phyloP scores from a whole-genome alignment of 2,113 vertebrate species.

The Eupsittula cactorum region DNA sequence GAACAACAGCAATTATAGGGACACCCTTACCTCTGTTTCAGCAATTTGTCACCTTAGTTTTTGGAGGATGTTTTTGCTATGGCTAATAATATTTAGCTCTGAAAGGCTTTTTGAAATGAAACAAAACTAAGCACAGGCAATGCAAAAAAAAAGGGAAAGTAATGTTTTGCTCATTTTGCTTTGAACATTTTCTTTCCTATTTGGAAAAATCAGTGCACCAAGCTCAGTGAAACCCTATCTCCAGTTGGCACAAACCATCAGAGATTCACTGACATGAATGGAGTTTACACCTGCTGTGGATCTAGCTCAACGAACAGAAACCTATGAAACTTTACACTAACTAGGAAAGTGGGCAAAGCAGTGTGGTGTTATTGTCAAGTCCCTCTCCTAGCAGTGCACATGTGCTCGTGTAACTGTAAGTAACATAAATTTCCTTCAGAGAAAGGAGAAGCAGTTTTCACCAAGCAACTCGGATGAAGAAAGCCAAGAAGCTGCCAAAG shows the following conservation, averaged over 20 bases:
- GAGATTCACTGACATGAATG: neutral
- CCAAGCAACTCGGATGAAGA: neutral
- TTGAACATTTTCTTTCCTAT: neutral
- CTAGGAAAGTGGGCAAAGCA: neutral
- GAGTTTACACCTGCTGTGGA: neutral
- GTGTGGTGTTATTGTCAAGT: neutral
- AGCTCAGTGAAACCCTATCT: neutral
- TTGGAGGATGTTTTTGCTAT: neutral
- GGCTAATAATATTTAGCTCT: constrained; percentile 9
- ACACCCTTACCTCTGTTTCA: neutral
- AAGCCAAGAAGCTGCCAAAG: neutral
- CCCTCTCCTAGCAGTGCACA: accelerated
- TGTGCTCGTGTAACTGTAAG: neutral
- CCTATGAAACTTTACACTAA: neutral
- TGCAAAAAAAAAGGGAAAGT: neutral
- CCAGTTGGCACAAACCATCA: neutral
- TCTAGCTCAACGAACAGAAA: neutral
- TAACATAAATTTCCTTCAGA: neutral
- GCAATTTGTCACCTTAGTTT: neutral
- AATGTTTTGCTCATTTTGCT: constrained; percentile 10
- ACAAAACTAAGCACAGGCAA: neutral
- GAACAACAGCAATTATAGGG: neutral
- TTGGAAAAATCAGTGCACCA: neutral
- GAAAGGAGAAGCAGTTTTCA: neutral
- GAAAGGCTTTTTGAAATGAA: constrained; percentile 2